Conservation (phyloP, 2,797 vertebrate genomes). For the Crypturellus tataupa region DNA sequence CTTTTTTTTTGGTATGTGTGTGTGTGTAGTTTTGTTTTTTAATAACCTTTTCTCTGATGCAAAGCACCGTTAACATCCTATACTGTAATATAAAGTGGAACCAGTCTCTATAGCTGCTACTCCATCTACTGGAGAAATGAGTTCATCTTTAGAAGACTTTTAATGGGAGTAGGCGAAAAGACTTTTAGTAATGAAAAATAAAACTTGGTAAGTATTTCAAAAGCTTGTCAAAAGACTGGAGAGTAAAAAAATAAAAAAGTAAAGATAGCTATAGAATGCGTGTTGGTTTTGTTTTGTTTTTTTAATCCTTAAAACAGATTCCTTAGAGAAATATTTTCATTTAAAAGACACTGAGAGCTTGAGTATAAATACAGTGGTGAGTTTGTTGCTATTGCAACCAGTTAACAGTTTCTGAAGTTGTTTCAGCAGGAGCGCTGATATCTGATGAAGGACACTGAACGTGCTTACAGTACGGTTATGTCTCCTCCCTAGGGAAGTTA, state of each 20-base stretch:
- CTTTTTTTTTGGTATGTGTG: too few species aligned
- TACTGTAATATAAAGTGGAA: too few species aligned
- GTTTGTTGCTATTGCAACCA: too few species aligned
- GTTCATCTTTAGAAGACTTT: too few species aligned
- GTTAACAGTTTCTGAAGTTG: not conserved
- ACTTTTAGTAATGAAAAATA: not conserved
- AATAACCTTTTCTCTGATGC: not conserved
- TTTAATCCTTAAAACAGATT: too few species aligned
- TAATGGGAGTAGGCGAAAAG: too few species aligned
- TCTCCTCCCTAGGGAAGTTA: conserved; percentile 76
- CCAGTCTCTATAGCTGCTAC: not conserved
- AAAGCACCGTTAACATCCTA: not conserved
- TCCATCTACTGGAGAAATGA: not conserved
- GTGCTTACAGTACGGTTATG: not conserved
- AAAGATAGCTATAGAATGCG: not conserved
- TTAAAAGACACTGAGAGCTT: too few species aligned
- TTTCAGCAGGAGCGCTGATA: not conserved
- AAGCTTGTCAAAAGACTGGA: not conserved
- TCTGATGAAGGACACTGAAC: not conserved
- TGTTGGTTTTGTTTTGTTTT: not conserved
- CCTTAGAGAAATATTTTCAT: too few species aligned
- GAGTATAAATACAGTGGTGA: too few species aligned
- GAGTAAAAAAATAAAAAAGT: too few species aligned
- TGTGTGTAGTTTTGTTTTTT: too few species aligned
- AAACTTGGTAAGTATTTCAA: not conserved